Conservation (phyloP, 2,113 vertebrate genomes). For the Pantherophis guttatus region DNA sequence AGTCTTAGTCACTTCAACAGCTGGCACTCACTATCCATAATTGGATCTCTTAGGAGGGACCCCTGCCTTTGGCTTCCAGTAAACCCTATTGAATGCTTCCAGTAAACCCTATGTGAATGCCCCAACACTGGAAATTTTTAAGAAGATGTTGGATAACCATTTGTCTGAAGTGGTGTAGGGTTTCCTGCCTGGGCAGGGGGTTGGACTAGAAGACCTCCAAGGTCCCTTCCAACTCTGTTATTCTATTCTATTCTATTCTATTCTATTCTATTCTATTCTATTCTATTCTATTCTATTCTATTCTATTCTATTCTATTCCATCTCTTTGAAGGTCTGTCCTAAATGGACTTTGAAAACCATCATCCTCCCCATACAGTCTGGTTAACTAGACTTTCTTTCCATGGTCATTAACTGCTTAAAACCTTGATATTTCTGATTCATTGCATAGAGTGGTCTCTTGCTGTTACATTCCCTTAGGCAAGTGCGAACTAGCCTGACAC, state of each 20-base stretch:
- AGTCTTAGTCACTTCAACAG: not conserved
- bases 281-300: no score
- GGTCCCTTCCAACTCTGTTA: no score
- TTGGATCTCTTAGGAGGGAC: not conserved
- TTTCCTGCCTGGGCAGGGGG: no score
- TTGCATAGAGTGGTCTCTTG: not conserved
- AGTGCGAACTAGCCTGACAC: not conserved
- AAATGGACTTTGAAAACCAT: not conserved
- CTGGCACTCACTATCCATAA: not conserved
- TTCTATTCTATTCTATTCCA: no score
- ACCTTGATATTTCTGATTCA: not conserved
- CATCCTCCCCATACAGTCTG: not conserved
- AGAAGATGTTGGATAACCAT: no score
- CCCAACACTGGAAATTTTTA: no score
- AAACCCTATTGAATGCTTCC: not conserved
- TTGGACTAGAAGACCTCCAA: no score
- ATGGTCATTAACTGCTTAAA: not conserved
- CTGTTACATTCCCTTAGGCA: not conserved
- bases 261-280: no score
- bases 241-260: no score
- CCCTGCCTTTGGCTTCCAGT: not conserved
- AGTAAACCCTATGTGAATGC: no score
- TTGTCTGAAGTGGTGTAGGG: no score
- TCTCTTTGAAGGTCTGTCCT: not conserved
- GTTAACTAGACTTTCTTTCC: not conserved